Conservation (phyloP, 2,113 vertebrate genomes). For the Percina caprodes region DNA sequence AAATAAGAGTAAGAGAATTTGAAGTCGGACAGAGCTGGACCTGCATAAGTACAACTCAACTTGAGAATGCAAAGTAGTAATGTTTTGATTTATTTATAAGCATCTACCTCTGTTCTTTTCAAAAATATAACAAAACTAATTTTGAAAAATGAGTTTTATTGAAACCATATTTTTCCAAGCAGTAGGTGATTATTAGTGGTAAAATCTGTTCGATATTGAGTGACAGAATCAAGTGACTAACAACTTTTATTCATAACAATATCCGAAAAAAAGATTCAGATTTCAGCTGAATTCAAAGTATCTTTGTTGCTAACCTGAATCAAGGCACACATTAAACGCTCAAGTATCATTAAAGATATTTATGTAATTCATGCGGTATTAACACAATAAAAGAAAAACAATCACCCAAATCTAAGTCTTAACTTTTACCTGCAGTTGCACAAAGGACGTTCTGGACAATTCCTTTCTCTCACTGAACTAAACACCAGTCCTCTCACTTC, state of each 20-base stretch:
- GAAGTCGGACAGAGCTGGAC: not conserved
- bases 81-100: not conserved
- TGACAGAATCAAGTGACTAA: not conserved
- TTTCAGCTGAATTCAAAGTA: not conserved
- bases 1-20: not conserved
- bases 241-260: not conserved
- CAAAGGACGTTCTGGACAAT: not conserved
- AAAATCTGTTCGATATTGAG: not conserved
- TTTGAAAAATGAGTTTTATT: not conserved
- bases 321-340: not conserved
- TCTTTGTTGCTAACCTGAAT: not conserved
- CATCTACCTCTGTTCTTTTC: not conserved
- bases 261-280: not conserved
- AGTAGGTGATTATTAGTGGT: not conserved
- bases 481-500: not conserved
- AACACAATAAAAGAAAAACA: not conserved
- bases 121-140: not conserved
- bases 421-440: conserved; percentile 37
- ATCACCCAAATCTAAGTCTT: not conserved
- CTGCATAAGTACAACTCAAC: not conserved
- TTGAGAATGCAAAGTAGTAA: not conserved
- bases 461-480: conserved; percentile 10
- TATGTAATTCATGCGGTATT: not conserved
- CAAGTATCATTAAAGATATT: not conserved
- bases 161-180: not conserved